phyloP scores from a whole-genome alignment of 2,113 vertebrate species.

The Rhea americana region DNA sequence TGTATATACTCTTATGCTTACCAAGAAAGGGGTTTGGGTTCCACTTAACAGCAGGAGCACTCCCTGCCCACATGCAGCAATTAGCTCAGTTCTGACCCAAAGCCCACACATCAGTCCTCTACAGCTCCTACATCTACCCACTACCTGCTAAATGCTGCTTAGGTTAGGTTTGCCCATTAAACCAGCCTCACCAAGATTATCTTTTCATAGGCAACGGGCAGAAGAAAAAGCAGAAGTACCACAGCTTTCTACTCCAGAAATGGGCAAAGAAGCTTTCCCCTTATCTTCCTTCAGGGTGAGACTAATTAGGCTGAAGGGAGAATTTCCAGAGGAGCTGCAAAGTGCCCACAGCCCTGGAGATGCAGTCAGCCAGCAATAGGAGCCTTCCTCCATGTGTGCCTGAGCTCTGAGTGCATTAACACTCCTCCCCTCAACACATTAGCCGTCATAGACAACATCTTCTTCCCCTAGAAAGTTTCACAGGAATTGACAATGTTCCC shows the following conservation, averaged over 20 bases:
- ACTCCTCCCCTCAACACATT: background rate
- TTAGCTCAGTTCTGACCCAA: background rate
- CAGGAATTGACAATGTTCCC: background rate
- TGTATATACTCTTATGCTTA: background rate
- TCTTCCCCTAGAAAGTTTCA: background rate
- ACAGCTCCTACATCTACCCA: fast-evolving
- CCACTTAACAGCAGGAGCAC: background rate
- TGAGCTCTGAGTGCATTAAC: background rate
- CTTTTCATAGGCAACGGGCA: background rate
- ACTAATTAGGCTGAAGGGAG: background rate
- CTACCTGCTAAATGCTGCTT: background rate
- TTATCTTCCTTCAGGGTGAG: background rate
- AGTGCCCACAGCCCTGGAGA: background rate
- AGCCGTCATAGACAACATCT: background rate
- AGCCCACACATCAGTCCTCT: background rate
- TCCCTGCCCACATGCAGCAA: fast-evolving
- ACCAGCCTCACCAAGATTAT: background rate
- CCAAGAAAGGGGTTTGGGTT: background rate
- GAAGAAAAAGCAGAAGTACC: background rate
- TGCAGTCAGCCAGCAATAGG: background rate
- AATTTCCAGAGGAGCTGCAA: background rate
- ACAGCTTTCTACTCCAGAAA: background rate
- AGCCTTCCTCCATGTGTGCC: background rate
- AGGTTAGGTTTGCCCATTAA: background rate
- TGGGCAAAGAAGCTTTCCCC: background rate